Conservation (phyloP, 2,888 invertebrate genomes). For the Thalpophila matura region DNA sequence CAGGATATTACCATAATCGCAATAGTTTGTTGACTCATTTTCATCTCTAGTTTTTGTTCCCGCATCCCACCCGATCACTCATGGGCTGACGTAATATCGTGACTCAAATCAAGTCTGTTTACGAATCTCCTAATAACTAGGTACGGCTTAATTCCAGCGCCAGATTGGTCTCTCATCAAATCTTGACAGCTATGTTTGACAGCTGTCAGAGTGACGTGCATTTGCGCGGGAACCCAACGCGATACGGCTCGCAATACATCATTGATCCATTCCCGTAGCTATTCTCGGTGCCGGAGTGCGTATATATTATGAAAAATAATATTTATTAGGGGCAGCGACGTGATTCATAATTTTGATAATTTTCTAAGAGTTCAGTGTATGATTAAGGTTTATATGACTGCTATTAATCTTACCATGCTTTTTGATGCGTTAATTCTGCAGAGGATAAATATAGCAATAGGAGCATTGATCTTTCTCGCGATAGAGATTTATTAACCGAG, state of each 20-base stretch:
- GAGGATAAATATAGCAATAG: constrained; percentile 33
- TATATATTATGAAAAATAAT: constrained; percentile 53
- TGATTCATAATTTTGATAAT: constrained; percentile 44
- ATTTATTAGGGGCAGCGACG: constrained; percentile 43
- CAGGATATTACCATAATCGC: constrained; percentile 44
- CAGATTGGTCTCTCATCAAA: constrained; percentile 51
- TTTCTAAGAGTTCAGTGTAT: constrained; percentile 51
- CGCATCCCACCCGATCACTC: constrained; percentile 47
- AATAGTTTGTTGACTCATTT: constrained; percentile 41
- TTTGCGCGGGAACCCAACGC: constrained; percentile 55
- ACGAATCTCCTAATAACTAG: constrained; percentile 49
- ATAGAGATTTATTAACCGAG: constrained; percentile 29
- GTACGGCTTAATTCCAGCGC: constrained; percentile 53
- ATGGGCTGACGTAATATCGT: constrained; percentile 54
- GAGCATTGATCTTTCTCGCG: constrained; percentile 47
- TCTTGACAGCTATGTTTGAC: constrained; percentile 61
- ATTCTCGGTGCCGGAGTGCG: constrained; percentile 49
- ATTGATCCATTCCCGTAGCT: constrained; percentile 60
- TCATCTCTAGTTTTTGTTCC: constrained; percentile 41
- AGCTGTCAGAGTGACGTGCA: constrained; percentile 60
- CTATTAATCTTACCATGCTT: constrained; percentile 40
- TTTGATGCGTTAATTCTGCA: constrained; percentile 36
- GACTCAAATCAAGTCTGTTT: constrained; percentile 57
- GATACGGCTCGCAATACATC: constrained; percentile 46
- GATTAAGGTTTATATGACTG: constrained; percentile 45